Base-by-base conservation (phyloP, 2,113 vertebrate species). In the Phoenicopterus ruber region DNA sequence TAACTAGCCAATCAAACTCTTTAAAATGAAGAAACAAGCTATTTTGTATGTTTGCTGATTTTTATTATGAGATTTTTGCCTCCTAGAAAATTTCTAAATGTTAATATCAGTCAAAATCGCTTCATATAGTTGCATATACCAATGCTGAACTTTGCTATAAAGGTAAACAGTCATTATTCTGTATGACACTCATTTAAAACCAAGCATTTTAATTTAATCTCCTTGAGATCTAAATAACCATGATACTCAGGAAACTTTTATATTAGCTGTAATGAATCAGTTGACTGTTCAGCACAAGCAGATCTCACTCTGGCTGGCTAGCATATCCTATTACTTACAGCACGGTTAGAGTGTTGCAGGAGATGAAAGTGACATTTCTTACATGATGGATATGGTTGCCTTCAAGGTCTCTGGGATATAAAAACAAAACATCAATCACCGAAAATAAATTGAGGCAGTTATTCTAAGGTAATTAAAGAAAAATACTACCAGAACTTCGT, bases 311-410 rank as follows among this genome's bases (percentile, higher is more conserved):
- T 20, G 46, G 14, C 86, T 89, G 50, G 44, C 74, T 52, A 63
- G 44, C 31, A 18, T 49, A 88, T 69, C 86, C 52, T 55, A 16
- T 96, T 98, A 99, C 99, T 99, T 98, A 99, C 99, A 99, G 98
- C 82, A 99, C 99, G 80, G 99, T 99, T 96, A 99, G 97, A 97
- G 98, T 98, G 86, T 70, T 98, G 97, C 99, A 99, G 72, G 99
- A 99, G 81, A 93, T 96, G 96, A 99, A 99, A 61, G 99, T 99
- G 82, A 91, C 83, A 59, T 99, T 99, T 93, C 98, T 99, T 96
- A 99, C 98, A 34, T 96, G 98, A 95, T 98, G 98, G 66, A 99
- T 99, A 65, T 98, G 98, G 96, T 99, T 99, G 88, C 98, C 99
- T 98, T 99, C 99, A 91, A 99, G 97, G 88, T 99, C 99, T 65